These are phyloP conservation scores for Thumatha senex DNA, from an alignment of 2,888 invertebrate genomes.

Conservation along the genomic window DNA sequence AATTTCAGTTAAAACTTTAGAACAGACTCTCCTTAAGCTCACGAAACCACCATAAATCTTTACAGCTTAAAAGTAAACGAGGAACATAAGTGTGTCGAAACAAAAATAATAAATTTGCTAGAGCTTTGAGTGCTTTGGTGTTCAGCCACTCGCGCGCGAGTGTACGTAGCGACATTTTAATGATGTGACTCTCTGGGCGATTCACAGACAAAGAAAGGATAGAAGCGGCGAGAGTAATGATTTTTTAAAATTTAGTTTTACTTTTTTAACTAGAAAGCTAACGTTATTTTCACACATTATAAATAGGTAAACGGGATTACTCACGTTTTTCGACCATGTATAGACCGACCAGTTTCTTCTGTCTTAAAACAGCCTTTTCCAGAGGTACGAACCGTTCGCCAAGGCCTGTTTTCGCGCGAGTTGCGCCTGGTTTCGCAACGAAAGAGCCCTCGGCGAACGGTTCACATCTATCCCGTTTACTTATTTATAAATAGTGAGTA, in stretches of 20 bases:
- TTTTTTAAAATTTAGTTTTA: background rate
- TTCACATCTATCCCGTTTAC: no score
- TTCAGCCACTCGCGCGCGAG: conserved; percentile 37
- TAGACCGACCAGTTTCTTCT: no score
- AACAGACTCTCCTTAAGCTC: background rate
- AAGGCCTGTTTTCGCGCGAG: no score
- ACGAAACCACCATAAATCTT: conserved; percentile 11
- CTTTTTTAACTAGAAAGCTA: no score
- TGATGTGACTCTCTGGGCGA: conserved; percentile 34
- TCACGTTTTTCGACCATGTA: no score
- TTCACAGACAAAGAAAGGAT: conserved; percentile 1
- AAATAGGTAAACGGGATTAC: no score
- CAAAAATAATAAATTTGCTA: conserved; percentile 35
- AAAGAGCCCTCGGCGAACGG: no score
- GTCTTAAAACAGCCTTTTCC: no score
- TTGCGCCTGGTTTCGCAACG: no score
- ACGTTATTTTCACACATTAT: no score
- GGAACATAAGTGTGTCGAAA: conserved; percentile 31
- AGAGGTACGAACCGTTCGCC: no score
- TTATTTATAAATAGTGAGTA: no score
- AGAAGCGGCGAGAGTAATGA: conserved; percentile 11
- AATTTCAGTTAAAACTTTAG: background rate
- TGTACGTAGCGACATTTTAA: conserved; percentile 40
- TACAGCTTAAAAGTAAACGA: conserved; percentile 24
- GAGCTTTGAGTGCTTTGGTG: conserved; percentile 31